phyloP scores from a whole-genome alignment of 2,113 vertebrate genomes.

The Ceuthmochares aereus region DNA sequence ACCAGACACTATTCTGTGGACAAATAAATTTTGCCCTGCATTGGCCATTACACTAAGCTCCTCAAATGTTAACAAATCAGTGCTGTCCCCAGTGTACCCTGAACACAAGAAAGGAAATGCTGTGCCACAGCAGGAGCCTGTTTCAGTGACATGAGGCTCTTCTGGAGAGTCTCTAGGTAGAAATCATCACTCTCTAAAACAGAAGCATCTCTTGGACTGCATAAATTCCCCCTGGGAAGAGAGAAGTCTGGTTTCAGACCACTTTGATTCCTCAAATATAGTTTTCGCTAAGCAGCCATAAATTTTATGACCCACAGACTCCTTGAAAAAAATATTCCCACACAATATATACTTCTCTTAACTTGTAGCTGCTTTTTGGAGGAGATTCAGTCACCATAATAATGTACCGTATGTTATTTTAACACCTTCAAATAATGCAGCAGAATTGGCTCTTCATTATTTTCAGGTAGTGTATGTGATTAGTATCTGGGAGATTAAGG shows the following conservation, averaged over 20 bases:
- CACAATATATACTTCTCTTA: neutral
- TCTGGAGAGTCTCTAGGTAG: neutral
- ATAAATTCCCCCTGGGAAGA: neutral
- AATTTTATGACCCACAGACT: neutral
- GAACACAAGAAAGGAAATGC: neutral
- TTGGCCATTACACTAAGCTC: neutral
- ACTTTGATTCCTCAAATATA: neutral
- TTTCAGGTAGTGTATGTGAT: rapidly evolving
- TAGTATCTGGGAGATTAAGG: neutral
- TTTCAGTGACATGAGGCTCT: neutral
- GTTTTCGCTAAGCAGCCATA: neutral
- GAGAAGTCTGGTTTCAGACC: neutral
- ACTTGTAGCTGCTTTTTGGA: neutral
- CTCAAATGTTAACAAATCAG: neutral
- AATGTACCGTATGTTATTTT: neutral
- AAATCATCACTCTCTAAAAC: neutral
- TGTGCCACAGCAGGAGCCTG: neutral
- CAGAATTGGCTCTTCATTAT: neutral
- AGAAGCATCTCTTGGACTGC: neutral
- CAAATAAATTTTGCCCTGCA: neutral
- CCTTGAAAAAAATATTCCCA: neutral
- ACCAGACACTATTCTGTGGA: neutral
- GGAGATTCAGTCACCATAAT: neutral
- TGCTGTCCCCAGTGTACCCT: rapidly evolving
- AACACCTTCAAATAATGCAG: neutral